Base-by-base conservation (phyloP, 2,888 invertebrate species). In the Lepidocyrtinus sp. region DNA sequence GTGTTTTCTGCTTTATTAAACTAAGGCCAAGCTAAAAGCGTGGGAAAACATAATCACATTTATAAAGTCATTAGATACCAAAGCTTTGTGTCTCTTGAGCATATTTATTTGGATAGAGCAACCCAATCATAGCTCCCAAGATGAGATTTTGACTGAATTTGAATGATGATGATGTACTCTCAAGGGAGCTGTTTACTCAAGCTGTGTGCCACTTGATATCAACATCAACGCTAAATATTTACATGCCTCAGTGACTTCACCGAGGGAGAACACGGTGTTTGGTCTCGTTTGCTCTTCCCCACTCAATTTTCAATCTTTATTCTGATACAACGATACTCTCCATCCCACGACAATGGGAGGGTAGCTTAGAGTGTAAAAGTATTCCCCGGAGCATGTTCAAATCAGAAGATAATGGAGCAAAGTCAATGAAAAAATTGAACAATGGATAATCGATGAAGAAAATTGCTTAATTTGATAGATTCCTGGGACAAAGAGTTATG, bases 41-140 rank as follows among this genome's bases (percentile, higher is more conserved):
- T 77, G 77, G 77, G 77, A 77, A 75, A 72, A 36, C 36, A 27
- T 67, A 72, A 65, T 71, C 65, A 19, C 24, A 77, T 77, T 77
- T 72, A 71, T 55, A 61, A 65, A 77, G 71, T 72, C 77, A 67
- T 77, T 71, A 36, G 27, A 7, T 15, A 27, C 64, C n/a, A 61
- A 77, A 77, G 71, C 71, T 25, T 67, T 1, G 45, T 0, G 68
- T 78, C 78, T 65, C 62, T 12, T 62, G 19, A 68, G 78, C 24
- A 73, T 25, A 59, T 72, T 63, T 61, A 68, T 59, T 9, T 59
- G n/a, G 59, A 59, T 7, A 17, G n/a, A 17, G 7, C 17, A 17
- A 21, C 19, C 55, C 21, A 9, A 61, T 62, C 22, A 21, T 27
- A 3, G 71, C 45, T n/a, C n/a, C n/a, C 71, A 71, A 59, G 24